Evolutionary conservation across 2,888 invertebrate genomes (phyloP), one percentile per base, ranked within the genome.

Genomic region (Asteroscopus sphinx): DNA sequence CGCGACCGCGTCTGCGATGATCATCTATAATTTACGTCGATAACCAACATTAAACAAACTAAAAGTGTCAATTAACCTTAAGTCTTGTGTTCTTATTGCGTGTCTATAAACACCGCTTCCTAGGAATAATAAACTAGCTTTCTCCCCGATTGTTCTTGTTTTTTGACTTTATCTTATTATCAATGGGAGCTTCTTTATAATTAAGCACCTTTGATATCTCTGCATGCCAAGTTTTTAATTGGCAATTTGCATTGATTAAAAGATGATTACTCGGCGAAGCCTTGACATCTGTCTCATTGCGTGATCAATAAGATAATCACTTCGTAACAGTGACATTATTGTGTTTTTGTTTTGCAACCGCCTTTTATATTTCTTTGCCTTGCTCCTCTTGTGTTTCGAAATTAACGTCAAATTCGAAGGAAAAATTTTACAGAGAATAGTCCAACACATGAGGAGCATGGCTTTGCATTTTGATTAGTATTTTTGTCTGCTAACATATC

Each of bases 231-330:
- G 63, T 57, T 73, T 76, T 77, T 87, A 88, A 90, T 88, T 87
- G 82, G 62, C 80, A 77, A 86, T 88, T 88, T 86, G 81, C 84
- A 86, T 86, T 81, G 79, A 85, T 87, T 78, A 80, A 77, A 56
- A 65, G 71, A 74, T 77, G 76, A 72, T 80, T 67, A 72, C 63
- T 65, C 68, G n/a, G 45, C 28, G 58, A 55, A 62, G 63, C 80
- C 82, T 83, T 86, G 83, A 83, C 85, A 83, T 79, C 77, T 69
- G 77, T 72, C 72, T 76, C 71, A 60, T 83, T 72, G 81, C 83
- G 77, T 83, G 82, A 76, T 80, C 63, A 64, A 58, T 60, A 37
- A 35, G 53, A 66, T 74, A 72, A 71, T 61, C 55, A 68, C 68
- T 40, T 71, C 41, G 33, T 65, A 64, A 59, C 60, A 53, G 65